Percentiles rank a stretch among this genome's conserved stretches.
Evolutionary conservation across 2,797 vertebrate species (phyloP).

Genomic region (Phoeniculus purpureus): DNA sequence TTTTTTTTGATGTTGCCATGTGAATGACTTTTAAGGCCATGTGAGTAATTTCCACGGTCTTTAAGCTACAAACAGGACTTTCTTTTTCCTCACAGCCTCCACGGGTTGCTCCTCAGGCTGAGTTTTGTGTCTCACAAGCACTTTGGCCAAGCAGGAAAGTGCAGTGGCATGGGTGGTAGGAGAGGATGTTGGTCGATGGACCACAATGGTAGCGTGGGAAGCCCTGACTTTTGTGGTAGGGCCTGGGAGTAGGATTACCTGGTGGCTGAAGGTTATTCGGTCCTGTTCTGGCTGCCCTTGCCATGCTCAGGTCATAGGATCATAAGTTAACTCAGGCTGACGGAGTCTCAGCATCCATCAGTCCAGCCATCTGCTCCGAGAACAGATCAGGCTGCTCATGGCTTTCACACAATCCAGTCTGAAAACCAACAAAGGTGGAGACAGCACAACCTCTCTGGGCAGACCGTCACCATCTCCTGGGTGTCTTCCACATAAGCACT

Average conservation of each 20-base stretch:
- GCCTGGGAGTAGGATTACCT: neutral
- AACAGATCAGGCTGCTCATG: neutral
- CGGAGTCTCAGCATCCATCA: neutral
- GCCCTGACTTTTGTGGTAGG: neutral
- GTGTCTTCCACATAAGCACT: neutral
- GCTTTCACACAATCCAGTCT: neutral
- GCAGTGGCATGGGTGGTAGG: neutral
- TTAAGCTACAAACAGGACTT: neutral
- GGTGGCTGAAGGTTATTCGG: neutral
- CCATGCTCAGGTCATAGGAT: neutral
- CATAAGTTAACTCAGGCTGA: neutral
- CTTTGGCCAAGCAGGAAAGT: neutral
- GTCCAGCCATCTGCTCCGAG: neutral
- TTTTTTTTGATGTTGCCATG: neutral
- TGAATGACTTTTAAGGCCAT: neutral
- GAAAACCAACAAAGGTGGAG: neutral
- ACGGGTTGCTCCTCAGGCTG: fast-evolving
- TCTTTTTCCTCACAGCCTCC: fast-evolving
- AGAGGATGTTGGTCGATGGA: fast-evolving
- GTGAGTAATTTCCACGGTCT: neutral
- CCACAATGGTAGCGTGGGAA: neutral
- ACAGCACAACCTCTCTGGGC: neutral
- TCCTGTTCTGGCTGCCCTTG: fast-evolving
- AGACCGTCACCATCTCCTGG: fast-evolving
- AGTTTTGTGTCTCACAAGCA: neutral